Evolutionary conservation across 2,888 invertebrate species (phyloP).

Genomic region (Poecilus cupreus): DNA sequence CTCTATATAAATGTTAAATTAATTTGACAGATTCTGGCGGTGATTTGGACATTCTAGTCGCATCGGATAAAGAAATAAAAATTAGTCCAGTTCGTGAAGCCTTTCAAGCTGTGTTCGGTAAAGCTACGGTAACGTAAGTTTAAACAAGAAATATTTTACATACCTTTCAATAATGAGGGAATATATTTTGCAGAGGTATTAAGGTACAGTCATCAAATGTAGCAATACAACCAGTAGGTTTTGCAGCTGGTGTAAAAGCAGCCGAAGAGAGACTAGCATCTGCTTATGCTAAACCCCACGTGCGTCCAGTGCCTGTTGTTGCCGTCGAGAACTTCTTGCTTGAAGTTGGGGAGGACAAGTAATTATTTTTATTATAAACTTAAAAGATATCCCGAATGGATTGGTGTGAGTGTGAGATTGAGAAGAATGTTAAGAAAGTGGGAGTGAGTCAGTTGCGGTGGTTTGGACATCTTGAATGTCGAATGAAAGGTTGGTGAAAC

Average conservation of each 20-base stretch:
- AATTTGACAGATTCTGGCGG: conserved; percentile 83
- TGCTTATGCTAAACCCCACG: conserved; percentile 75
- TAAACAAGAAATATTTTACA: not conserved
- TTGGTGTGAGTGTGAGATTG: not conserved
- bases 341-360: conserved; percentile 81
- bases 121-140: conserved; percentile 84
- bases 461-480: too few relatives aligned
- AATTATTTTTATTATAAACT: too few relatives aligned
- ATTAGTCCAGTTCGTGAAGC: conserved; percentile 86
- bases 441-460: too few relatives aligned
- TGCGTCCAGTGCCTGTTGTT: conserved; percentile 81
- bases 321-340: conserved; percentile 86
- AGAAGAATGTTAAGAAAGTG: too few relatives aligned
- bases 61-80: conserved; percentile 86
- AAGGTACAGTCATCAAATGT: conserved; percentile 78
- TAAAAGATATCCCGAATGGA: not conserved
- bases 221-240: conserved; percentile 86
- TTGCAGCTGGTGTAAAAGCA: conserved; percentile 82
- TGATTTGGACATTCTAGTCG: conserved; percentile 83
- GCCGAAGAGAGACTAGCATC: conserved; percentile 83
- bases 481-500: too few relatives aligned
- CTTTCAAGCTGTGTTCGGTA: conserved; percentile 86
- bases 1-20: too few relatives aligned
- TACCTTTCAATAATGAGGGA: not conserved
- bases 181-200: conserved; percentile 75